These are phyloP conservation scores for Diorhabda sublineata DNA, from an alignment of 1,140 invertebrate genomes.

Conservation along the genomic window DNA sequence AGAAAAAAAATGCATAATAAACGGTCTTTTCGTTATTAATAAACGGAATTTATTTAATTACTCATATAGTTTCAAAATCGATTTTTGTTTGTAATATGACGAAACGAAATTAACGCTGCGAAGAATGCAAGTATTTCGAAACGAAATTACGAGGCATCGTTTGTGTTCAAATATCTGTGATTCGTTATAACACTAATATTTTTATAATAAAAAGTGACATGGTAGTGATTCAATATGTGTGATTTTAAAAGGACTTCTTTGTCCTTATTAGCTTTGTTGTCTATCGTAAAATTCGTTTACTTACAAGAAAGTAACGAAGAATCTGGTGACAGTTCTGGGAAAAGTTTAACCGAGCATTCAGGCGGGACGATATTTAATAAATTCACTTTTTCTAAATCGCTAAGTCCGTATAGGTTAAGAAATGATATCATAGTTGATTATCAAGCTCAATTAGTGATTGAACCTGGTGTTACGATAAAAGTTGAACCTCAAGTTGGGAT, in stretches of 20 bases:
- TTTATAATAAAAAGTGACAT: neutral
- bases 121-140: constrained; percentile 13
- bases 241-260: constrained; percentile 12
- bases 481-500: constrained; percentile 88
- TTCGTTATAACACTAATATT: neutral
- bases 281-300: constrained; percentile 1
- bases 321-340: neutral
- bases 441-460: constrained; percentile 71
- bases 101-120: neutral
- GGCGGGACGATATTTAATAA: constrained; percentile 57
- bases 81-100: neutral
- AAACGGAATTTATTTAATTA: neutral
- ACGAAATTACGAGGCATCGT: neutral
- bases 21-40: neutral
- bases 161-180: constrained; percentile 3
- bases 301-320: constrained; percentile 4
- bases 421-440: constrained; percentile 77
- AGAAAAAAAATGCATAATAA: neutral
- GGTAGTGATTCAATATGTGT: constrained; percentile 7
- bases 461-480: constrained; percentile 78
- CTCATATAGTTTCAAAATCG: neutral
- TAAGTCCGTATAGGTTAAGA: constrained; percentile 73
- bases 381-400: constrained; percentile 53
- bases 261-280: neutral
- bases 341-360: constrained; percentile 50